A percentile compares a stretch with the other conserved stretches of the same genome.
phyloP scores from a whole-genome alignment of 2,888 invertebrate species.

The Pandemis heparana region DNA sequence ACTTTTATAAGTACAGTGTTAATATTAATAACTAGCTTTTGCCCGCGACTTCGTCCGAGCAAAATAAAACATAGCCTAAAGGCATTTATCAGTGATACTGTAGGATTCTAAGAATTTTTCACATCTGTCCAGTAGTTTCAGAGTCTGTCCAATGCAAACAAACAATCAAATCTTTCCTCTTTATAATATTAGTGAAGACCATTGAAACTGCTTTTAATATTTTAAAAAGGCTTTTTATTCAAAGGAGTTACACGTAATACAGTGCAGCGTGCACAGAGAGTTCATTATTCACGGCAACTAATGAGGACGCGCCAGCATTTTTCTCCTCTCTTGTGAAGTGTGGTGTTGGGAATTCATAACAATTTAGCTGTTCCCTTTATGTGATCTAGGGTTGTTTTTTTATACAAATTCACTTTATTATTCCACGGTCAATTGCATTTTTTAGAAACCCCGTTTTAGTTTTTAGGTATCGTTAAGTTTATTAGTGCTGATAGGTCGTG shows the following conservation, averaged over 20 bases:
- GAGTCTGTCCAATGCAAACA: no score
- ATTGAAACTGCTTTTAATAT: neutral
- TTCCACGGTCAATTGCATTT: neutral
- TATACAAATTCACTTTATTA: neutral
- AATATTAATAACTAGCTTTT: neutral
- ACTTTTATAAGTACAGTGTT: neutral
- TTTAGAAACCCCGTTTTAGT: no score
- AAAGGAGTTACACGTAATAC: conserved; percentile 20
- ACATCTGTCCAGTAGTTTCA: no score
- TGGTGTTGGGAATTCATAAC: conserved; percentile 1
- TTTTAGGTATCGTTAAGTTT: no score
- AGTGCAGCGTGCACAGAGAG: conserved; percentile 14
- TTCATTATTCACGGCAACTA: conserved; percentile 59
- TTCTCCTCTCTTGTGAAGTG: neutral
- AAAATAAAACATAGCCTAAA: no score
- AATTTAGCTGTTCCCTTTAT: neutral
- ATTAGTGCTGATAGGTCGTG: no score
- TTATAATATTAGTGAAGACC: neutral
- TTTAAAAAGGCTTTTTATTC: neutral
- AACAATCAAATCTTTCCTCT: neutral
- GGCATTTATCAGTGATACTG: no score
- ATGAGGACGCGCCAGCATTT: conserved; percentile 50
- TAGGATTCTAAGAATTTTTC: no score
- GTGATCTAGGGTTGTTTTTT: neutral
- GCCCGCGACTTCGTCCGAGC: no score